Evolutionary conservation across 2,113 vertebrate species (phyloP), one percentile per base, ranked within the genome.

Genomic region (Platysternon megacephalum): DNA sequence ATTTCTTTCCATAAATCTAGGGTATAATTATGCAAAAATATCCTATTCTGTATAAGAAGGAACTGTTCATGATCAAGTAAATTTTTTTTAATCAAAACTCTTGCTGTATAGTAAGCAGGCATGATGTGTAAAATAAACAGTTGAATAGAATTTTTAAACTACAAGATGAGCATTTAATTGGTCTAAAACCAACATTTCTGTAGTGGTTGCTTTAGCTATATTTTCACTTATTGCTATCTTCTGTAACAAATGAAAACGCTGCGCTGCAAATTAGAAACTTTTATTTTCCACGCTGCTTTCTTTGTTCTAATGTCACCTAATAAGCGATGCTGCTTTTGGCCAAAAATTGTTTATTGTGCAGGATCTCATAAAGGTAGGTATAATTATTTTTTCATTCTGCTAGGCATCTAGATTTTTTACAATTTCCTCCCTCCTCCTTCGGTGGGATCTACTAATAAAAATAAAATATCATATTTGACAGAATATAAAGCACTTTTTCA

Each of bases 61-160:
- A 94, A 92, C 89, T 97, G 88, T 93, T 68, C 83, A 49, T 13
- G 5, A 94, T 42, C 42, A 93, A 95, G 74, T 52, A 91, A 9
- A 68, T 82, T 96, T 96, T 96, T 97, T 97, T 85, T 2, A 49
- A 85, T 94, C 89, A 93, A 89, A 76, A 82, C 49, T 94, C 90
- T 90, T 83, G 91, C 91, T 97, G 96, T 90, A 92, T 91, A 97
- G 96, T 96, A 95, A 93, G 79, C 0, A 51, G 48, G 90, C 95
- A 91, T 91, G 97, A 91, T 96, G 90, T 96, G 48, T 79, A 87
- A 87, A 97, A 91, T 97, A 89, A 97, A 95, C 35, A 48, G 28
- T 94, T 97, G 95, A 96, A 91, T 93, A 95, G 94, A 91, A 48
- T 94, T 97, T 97, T 96, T 95, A 96, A 97, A 94, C 85, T 90